Base-by-base conservation (phyloP, 2,888 invertebrate genomes). In the Phymatocera aterrima region DNA sequence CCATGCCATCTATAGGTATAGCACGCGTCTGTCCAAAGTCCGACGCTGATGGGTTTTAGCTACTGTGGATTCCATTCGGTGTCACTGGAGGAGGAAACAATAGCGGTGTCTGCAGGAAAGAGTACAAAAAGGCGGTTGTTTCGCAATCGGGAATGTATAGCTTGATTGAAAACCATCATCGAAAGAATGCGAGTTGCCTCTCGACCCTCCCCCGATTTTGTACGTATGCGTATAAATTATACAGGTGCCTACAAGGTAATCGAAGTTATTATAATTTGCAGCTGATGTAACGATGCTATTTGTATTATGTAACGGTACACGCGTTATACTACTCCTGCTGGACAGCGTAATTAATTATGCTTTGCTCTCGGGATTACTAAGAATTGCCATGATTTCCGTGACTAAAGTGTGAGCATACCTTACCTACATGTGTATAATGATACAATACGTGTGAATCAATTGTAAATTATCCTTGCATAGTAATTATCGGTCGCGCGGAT, bases 11-110 rank as follows among this genome's bases (percentile, higher is more conserved):
- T 31, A 61, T n/a, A 37, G 60, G 24, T 60, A 60, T 60, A 60
- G n/a, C 31, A 28, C 72, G 31, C 8, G 51, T 51, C 51, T 21
- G 48, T 72, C 72, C 72, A 21, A 72, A 72, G 72, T 72, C 51
- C 72, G 51, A 72, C 51, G 28, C 15, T 34, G 48, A 31, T 51
- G 51, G 72, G 18, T 18, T 34, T 34, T 31, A 51, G 72, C 31
- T 61, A 12, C 0, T 24, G 48, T 34, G 21, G 48, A 51, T 48
- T 72, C 28, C n/a, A 28, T 51, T 48, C 46, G 43, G 15, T 46
- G 68, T 68, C 65, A 12, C 46, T 43, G 3, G 46, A 46, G 46
- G 8, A 68, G 68, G 68, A 46, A n/a, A n/a, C n/a, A n/a, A 43
- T 46, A 46, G 46, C 28, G 46, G 24, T 46, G 24, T 46, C 24